Conservation (phyloP, 2,113 vertebrate genomes). For the Zosterops lateralis region DNA sequence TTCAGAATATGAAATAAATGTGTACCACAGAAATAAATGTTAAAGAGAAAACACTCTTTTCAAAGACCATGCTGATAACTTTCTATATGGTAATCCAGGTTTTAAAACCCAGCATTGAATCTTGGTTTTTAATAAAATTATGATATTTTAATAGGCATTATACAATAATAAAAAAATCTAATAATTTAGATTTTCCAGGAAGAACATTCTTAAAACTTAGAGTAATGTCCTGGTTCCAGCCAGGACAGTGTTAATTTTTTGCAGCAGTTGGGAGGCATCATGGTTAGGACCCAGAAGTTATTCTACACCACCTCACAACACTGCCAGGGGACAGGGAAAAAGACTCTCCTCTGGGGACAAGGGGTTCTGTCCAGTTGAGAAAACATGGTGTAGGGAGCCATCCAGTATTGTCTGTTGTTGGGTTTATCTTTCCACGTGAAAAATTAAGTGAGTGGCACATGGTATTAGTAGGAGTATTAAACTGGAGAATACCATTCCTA, state of each 20-base stretch:
- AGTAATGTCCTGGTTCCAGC: neutral
- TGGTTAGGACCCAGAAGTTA: neutral
- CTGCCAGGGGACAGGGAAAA: neutral
- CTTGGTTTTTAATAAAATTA: neutral
- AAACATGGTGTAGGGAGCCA: neutral
- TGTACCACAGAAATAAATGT: neutral
- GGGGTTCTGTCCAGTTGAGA: neutral
- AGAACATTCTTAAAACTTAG: neutral
- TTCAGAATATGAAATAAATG: neutral
- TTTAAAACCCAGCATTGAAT: neutral
- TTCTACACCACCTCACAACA: neutral
- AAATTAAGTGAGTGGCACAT: neutral
- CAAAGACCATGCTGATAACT: neutral
- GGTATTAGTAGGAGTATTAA: neutral
- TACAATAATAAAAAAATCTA: neutral
- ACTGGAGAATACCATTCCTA: neutral
- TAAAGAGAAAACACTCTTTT: neutral
- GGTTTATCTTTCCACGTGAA: rapidly evolving
- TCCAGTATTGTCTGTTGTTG: rapidly evolving
- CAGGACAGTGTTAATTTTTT: neutral
- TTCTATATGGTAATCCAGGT: neutral
- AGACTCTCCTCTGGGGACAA: neutral
- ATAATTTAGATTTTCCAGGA: neutral
- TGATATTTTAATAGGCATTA: rapidly evolving
- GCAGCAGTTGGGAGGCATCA: rapidly evolving